These are phyloP conservation scores for Fulica atra DNA, from an alignment of 2,113 vertebrate species.

Conservation along the genomic window DNA sequence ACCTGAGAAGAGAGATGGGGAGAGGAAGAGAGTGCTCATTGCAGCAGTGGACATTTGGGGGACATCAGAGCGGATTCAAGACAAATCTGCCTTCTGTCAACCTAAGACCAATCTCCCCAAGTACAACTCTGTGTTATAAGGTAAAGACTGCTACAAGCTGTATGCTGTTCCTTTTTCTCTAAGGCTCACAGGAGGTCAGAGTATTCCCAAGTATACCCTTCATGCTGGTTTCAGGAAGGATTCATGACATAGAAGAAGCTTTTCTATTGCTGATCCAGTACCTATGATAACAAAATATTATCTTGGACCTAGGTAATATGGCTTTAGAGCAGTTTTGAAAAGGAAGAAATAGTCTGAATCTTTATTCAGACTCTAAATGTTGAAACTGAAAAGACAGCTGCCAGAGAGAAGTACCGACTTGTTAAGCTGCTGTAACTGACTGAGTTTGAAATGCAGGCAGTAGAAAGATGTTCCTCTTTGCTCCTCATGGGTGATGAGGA, in stretches of 20 bases:
- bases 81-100: neutral
- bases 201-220: neutral
- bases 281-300: neutral
- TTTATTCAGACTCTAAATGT: neutral
- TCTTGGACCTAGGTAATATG: neutral
- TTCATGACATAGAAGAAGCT: neutral
- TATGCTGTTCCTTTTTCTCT: neutral
- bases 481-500: neutral
- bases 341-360: neutral
- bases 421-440: neutral
- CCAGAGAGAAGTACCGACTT: neutral
- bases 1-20: neutral
- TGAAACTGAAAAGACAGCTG: neutral
- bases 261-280: neutral
- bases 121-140: neutral
- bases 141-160: neutral
- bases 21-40: neutral
- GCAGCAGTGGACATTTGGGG: neutral
- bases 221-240: neutral
- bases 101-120: neutral
- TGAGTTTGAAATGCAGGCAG: neutral
- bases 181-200: neutral
- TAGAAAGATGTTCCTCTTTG: neutral
- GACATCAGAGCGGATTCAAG: neutral
- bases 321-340: neutral